Evolutionary conservation across 2,113 vertebrate genomes (phyloP), one percentile per base, ranked within the genome.

Genomic region (Silurus meridionalis): DNA sequence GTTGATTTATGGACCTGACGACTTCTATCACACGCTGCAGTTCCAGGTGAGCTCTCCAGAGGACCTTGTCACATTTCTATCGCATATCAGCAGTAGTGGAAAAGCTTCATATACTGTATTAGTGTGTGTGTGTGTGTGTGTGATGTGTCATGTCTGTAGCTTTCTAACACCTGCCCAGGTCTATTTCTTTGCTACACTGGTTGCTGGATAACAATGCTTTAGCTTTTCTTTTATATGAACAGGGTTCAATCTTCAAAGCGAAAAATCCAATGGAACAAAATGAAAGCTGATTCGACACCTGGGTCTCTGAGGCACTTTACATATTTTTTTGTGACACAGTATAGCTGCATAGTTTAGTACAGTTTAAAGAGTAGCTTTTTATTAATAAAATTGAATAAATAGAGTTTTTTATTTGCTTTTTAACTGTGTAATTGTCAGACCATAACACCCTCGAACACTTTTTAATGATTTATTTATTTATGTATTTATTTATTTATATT

Each of bases 1-100:
- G 23, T 23, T 75, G 83, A 77, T 77, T 85, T 64, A 64, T 63
- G 72, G 72, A 63, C 23, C 48, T 25, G 72, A 61, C 58, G 63
- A 25, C 21, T 7, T n/a, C 23, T 72, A 37, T 60, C 37, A 37
- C 15, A 21, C 28, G 8, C 82, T 58, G 82, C 46, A 64, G 79
- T 19, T 28, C 21, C 79, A 53, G 17, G 14, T 28, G 0, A 72
- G 58, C 46, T 61, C 71, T 63, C 72, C 48, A 28, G 58, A 63
- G 55, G 25, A 60, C 48, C 58, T 77, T 28, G 71, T 60, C 17
- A 75, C 46, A 55, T 13, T 85, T 63, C n/a, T 61, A 46, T 78
- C n/a, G 19, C 58, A 84, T 25, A 58, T 71, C 61, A 52, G n/a
- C 28, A 53, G 72, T 21, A 25, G 53, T 74, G 64, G 14, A 83